Percentiles rank a stretch among this genome's conserved stretches.
Evolutionary conservation across 2,797 vertebrate genomes (phyloP).

Genomic region (Molossus alvarezi): DNA sequence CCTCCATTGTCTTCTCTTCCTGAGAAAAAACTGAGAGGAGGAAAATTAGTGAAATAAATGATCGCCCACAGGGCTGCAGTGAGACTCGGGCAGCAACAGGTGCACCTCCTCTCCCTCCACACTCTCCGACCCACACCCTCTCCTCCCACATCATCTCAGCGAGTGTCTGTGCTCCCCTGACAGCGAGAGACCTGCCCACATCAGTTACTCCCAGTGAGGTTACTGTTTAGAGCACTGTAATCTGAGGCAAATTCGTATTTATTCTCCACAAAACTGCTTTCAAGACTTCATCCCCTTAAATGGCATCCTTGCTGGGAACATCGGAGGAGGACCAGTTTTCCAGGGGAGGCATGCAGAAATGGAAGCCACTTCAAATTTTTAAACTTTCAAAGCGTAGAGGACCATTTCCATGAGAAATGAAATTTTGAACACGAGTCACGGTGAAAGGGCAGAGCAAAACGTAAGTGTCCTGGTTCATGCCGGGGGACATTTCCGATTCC

Average conservation of each 20-base stretch:
- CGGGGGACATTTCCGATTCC: background rate
- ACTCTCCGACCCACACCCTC: background rate
- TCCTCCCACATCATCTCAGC: background rate
- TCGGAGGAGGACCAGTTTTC: background rate
- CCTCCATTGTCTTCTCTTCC: background rate
- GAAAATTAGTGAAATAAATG: background rate
- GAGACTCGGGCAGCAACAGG: background rate
- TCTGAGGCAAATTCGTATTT: background rate
- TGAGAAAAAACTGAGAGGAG: background rate
- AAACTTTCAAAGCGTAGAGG: background rate
- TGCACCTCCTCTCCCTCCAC: background rate
- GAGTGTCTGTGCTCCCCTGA: background rate
- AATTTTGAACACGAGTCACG: background rate
- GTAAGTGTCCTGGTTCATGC: background rate
- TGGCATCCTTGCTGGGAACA: background rate
- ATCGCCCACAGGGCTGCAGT: too few species aligned
- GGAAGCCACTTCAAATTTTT: background rate
- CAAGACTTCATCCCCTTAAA: background rate
- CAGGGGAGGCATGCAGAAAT: background rate
- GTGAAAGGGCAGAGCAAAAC: background rate
- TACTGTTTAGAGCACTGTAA: background rate
- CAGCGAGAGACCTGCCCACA: background rate
- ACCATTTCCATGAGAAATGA: background rate
- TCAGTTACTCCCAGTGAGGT: background rate
- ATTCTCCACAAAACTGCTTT: background rate